Evolutionary conservation across 2,113 vertebrate genomes (phyloP).

Genomic region (Madoqua kirkii): DNA sequence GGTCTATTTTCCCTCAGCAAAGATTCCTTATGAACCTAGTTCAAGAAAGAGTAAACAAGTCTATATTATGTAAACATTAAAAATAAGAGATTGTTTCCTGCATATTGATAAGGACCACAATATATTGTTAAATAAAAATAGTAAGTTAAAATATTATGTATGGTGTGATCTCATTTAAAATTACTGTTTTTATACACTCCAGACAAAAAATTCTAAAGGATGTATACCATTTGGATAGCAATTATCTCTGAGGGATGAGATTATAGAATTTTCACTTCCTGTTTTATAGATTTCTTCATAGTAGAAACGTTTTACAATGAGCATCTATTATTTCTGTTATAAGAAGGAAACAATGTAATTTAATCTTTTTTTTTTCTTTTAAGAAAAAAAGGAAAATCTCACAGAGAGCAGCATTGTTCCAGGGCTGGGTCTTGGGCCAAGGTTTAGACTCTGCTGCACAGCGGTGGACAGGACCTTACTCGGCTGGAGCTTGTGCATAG

Average conservation of each 20-base stretch:
- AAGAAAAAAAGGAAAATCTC: slow-evolving; percentile 1
- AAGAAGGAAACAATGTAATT: slow-evolving; percentile 39
- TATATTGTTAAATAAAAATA: background rate
- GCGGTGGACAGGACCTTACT: slow-evolving; percentile 32
- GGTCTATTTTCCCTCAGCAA: background rate
- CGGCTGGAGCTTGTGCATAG: slow-evolving; percentile 38
- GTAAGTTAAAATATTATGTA: background rate
- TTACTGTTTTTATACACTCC: slow-evolving; percentile 25
- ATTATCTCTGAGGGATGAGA: slow-evolving; percentile 22
- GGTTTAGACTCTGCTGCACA: slow-evolving; percentile 6
- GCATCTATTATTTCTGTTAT: slow-evolving; percentile 49
- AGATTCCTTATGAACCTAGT: background rate
- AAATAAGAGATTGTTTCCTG: background rate
- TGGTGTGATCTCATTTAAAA: slow-evolving; percentile 23
- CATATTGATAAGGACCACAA: background rate
- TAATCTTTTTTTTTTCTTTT: background rate
- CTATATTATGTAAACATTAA: background rate
- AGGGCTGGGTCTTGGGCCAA: slow-evolving; percentile 46
- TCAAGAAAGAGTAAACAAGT: background rate
- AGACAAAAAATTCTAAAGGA: background rate
- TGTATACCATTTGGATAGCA: background rate
- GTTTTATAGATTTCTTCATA: slow-evolving; percentile 25
- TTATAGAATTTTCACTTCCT: slow-evolving; percentile 40
- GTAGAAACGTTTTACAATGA: slow-evolving; percentile 20
- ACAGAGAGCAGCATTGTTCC: slow-evolving; percentile 50